Percentiles rank a stretch among this genome's conserved stretches.
Evolutionary conservation across 1,140 invertebrate genomes (phyloP).

Genomic region (Drosophila malerkotliana): DNA sequence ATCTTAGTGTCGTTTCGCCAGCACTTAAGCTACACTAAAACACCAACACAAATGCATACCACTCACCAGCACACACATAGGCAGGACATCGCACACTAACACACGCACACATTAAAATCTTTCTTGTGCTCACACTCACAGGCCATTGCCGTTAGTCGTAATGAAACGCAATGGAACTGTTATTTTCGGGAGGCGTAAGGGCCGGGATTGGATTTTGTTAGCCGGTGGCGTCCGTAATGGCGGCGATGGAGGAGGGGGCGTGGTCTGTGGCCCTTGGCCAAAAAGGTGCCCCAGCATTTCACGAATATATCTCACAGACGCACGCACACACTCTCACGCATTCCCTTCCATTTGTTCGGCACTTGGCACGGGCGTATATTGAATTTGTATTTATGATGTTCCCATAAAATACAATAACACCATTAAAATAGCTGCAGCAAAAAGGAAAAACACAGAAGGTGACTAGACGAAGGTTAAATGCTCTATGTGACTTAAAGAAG

Average conservation of each 20-base stretch:
- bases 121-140: conserved; percentile 41
- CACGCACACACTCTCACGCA: conserved; percentile 17
- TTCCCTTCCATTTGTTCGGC: conserved; percentile 11
- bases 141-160: conserved; percentile 71
- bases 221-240: neutral
- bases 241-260: conserved; percentile 14
- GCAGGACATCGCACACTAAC: conserved; percentile 21
- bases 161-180: conserved; percentile 78
- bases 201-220: neutral
- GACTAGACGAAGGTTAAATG: neutral
- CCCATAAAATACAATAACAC: conserved; percentile 80
- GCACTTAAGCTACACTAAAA: conserved; percentile 79
- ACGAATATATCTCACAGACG: conserved; percentile 46
- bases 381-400: conserved; percentile 81
- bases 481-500: conserved; percentile 1
- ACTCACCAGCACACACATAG: neutral
- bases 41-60: conserved; percentile 33
- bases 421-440: conserved; percentile 71
- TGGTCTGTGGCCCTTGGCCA: conserved; percentile 48
- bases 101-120: conserved; percentile 46
- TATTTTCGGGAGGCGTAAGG: conserved; percentile 39
- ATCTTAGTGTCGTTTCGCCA: conserved; percentile 79
- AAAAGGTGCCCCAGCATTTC: conserved; percentile 25
- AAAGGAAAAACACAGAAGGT: neutral
- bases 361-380: conserved; percentile 62